Evolutionary conservation across 30 jellyfish, hydroid and myxozoan species (phyloP).

Genomic region (Pelagia noctiluca): DNA sequence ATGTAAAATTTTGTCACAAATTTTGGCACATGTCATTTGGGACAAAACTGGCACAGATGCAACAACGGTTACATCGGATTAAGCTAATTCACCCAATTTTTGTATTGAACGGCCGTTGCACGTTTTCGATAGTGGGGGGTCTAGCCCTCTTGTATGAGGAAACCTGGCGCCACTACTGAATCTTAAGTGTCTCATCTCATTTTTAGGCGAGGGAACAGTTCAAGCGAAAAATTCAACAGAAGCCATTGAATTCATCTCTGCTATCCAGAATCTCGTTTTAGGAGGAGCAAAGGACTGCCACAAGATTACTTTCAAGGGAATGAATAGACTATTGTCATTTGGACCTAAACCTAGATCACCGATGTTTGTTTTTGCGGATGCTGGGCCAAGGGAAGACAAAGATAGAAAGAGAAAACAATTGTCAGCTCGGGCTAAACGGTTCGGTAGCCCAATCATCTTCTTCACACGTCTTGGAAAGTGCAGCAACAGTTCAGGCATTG

Average conservation of each 20-base stretch:
- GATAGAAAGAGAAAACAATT: constrained; percentile 35
- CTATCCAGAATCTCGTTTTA: constrained; percentile 41
- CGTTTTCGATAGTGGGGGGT: neutral
- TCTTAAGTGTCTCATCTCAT: neutral
- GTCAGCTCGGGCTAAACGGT: constrained; percentile 53
- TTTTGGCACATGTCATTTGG: neutral
- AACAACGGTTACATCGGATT: no score
- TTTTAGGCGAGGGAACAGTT: constrained; percentile 77
- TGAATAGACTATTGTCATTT: constrained; percentile 68
- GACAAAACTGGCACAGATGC: no score
- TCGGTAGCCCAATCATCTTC: constrained; percentile 65
- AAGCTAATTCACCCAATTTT: neutral
- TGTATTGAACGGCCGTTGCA: neutral
- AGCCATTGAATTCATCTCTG: constrained; percentile 39
- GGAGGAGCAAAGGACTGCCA: constrained; percentile 90
- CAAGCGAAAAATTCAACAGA: constrained; percentile 47
- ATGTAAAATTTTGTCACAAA: no score
- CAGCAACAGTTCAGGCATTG: constrained; percentile 66
- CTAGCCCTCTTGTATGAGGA: neutral
- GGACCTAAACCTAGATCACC: constrained; percentile 87
- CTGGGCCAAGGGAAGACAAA: constrained; percentile 80
- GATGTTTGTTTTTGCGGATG: constrained; percentile 95
- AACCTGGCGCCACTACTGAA: neutral
- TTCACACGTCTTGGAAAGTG: constrained; percentile 75
- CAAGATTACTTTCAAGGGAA: constrained; percentile 84